phyloP scores from a whole-genome alignment of 2,888 invertebrate species.

The Calliopum simillimum region DNA sequence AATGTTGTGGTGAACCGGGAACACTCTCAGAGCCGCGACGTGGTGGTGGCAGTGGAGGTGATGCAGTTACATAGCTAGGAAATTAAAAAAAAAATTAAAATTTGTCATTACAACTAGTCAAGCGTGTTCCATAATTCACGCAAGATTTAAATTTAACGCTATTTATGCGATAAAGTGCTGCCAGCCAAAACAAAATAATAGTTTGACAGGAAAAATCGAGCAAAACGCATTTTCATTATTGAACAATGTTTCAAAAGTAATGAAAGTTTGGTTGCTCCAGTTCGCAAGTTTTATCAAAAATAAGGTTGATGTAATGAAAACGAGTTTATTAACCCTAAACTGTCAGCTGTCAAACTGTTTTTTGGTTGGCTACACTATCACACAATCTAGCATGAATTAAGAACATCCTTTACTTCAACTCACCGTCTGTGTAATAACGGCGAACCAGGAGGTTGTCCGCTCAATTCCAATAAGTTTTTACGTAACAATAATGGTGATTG shows the following conservation, averaged over 20 bases:
- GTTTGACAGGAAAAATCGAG: neutral
- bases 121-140: too few relatives aligned
- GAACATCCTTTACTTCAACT: constrained; percentile 36
- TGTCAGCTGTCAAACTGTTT: too few relatives aligned
- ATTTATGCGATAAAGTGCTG: too few relatives aligned
- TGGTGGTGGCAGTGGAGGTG: constrained; percentile 67
- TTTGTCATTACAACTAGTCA: neutral
- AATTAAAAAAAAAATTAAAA: neutral
- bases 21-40: constrained; percentile 77
- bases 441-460: constrained; percentile 67
- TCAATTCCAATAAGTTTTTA: constrained; percentile 71
- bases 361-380: too few relatives aligned
- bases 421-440: constrained; percentile 72
- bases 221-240: too few relatives aligned
- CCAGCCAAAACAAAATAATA: neutral
- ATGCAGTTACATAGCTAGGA: constrained; percentile 68
- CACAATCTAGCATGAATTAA: too few relatives aligned
- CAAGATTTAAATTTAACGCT: too few relatives aligned
- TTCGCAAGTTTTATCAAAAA: too few relatives aligned
- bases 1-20: constrained; percentile 77
- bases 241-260: too few relatives aligned
- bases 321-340: too few relatives aligned
- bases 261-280: too few relatives aligned
- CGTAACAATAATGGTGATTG: constrained; percentile 71
- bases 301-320: too few relatives aligned